Evolutionary conservation across 2,797 vertebrate genomes (phyloP), one percentile per base, ranked within the genome.

Genomic region (Danio albolineatus): DNA sequence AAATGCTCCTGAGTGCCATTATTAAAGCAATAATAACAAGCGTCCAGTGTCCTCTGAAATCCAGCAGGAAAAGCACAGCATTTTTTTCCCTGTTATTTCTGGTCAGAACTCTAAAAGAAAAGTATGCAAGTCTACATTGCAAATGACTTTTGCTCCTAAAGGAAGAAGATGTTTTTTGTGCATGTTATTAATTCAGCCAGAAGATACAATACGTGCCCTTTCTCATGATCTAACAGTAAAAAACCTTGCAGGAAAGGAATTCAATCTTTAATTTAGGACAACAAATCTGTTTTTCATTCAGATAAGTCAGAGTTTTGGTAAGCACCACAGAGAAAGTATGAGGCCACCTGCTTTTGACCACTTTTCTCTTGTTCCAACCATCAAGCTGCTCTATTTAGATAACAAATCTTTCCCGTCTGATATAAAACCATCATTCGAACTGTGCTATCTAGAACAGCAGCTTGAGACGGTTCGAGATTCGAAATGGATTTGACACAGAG

Each of bases 381-480:
- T n/a, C 62, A 14, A 44, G 7, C 28, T 65, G 49, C 21, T 49
- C 19, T 17, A 56, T 54, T 78, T 77, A 54, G 76, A 79, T 69
- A 49, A 46, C 61, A 78, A 44, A 41, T 69, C 41, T 49, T 82
- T 79, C 46, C 57, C 57, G 36, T 74, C 19, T 78, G 36, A 82
- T 78, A 61, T 39, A 21, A 57, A 73, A 57, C 64, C 78, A 51
- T 74, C 54, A 73, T 75, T 57, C 59, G 48, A 73, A 66, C 62
- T 65, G 59, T 44, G 38, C 19, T 69, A 77, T 85, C 67, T 82
- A 60, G 61, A 75, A 65, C 43, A 64, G 10, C 77, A 80, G 83
- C 69, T 82, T 80, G 70, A 67, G 69, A 38, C 10, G 61, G 73
- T 85, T 71, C 70, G 57, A 79, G 72, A 69, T 81, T 75, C 53